Percentiles rank a stretch among this genome's conserved stretches.
These are phyloP conservation scores for Haliclystus octoradiatus DNA, from an alignment of 30 jellyfish, hydroid and myxozoan genomes.

Conservation along the genomic window DNA sequence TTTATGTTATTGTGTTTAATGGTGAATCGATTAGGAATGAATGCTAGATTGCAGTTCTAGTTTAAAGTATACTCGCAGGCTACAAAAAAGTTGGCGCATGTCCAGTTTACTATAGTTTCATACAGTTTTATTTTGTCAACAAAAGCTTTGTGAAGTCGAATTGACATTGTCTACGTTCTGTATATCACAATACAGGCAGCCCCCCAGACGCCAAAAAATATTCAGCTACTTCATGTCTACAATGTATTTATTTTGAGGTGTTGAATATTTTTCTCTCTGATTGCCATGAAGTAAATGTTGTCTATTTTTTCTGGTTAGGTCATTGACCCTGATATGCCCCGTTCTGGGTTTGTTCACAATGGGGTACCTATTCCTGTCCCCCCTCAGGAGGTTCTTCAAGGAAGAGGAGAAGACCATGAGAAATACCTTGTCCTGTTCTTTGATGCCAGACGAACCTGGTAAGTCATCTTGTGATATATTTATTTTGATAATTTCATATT, in stretches of 20 bases:
- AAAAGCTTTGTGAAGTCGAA: no score
- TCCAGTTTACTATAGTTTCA: no score
- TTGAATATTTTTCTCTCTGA: neutral
- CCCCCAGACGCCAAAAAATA: no score
- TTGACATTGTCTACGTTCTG: no score
- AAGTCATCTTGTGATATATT: constrained; percentile 1
- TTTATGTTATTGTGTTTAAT: no score
- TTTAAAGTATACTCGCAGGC: no score
- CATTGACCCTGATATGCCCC: constrained; percentile 94
- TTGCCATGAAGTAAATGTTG: neutral
- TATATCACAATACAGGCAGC: no score
- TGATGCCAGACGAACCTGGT: constrained; percentile 98
- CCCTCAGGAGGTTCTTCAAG: constrained; percentile 82
- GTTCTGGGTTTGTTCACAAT: constrained; percentile 73
- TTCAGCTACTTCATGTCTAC: no score
- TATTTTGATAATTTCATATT: neutral
- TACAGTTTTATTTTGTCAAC: no score
- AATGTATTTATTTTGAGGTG: neutral
- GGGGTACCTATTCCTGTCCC: constrained; percentile 99
- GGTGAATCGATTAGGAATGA: no score
- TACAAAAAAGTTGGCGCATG: no score
- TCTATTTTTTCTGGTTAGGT: constrained; percentile 45
- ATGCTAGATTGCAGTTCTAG: no score
- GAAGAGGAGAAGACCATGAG: constrained; percentile 61
- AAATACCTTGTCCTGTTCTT: constrained; percentile 82